Percentiles rank a stretch among this genome's conserved stretches.
Conservation (phyloP, 2,888 invertebrate genomes). For the Amphipyra berbera region DNA sequence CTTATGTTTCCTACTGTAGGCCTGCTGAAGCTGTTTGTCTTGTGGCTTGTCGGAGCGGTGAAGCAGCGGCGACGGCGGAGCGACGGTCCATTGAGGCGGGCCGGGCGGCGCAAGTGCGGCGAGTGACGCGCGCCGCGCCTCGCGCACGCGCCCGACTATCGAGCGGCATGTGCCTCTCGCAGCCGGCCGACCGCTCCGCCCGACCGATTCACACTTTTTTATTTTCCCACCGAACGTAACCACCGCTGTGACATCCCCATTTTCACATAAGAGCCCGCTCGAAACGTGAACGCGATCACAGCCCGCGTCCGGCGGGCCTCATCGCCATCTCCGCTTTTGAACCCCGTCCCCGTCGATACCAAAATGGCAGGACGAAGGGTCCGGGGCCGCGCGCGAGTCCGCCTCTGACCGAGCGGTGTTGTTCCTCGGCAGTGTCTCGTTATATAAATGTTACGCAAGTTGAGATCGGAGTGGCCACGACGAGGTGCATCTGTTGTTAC, state of each 20-base stretch:
- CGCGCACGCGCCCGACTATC: slow-evolving; percentile 87
- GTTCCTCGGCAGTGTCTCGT: slow-evolving; percentile 78
- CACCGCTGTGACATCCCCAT: slow-evolving; percentile 71
- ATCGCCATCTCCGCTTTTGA: slow-evolving; percentile 50
- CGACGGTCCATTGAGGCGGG: slow-evolving; percentile 56
- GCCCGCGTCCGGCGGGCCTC: slow-evolving; percentile 43
- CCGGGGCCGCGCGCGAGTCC: slow-evolving; percentile 72
- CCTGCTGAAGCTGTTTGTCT: slow-evolving; percentile 22
- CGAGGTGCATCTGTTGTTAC: slow-evolving; percentile 75
- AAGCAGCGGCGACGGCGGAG: slow-evolving; percentile 42
- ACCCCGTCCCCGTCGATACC: slow-evolving; percentile 69
- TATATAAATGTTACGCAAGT: slow-evolving; percentile 89
- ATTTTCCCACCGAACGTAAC: slow-evolving; percentile 82
- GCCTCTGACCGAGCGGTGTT: slow-evolving; percentile 72
- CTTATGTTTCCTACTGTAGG: background rate
- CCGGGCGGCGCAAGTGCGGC: slow-evolving; percentile 77
- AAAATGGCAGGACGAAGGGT: slow-evolving; percentile 83
- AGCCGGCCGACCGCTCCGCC: slow-evolving; percentile 85
- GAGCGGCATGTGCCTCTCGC: slow-evolving; percentile 87
- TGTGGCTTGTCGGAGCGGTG: slow-evolving; percentile 23
- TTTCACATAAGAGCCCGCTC: slow-evolving; percentile 68
- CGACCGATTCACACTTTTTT: slow-evolving; percentile 83
- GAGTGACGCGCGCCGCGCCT: slow-evolving; percentile 79
- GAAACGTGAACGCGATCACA: slow-evolving; percentile 42
- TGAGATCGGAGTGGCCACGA: slow-evolving; percentile 77